Conservation (phyloP, 2,888 invertebrate species). For the Endotricha flammealis region DNA sequence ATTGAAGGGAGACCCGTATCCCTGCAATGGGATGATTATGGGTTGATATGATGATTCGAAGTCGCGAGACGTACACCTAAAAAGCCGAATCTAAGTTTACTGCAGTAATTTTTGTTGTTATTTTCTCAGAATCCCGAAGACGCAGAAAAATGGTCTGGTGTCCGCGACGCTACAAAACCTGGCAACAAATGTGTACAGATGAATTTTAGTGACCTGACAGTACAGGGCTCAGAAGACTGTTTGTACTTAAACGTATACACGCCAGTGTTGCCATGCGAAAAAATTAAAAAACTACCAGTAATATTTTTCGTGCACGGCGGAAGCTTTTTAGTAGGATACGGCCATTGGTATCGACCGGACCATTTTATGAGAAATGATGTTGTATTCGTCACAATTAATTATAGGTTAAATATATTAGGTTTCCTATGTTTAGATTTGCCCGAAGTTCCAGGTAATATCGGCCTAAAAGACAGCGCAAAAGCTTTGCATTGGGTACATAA, state of each 20-base stretch:
- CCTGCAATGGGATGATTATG: no score
- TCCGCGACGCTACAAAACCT: slow-evolving; percentile 56
- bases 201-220: slow-evolving; percentile 50
- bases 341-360: slow-evolving; percentile 65
- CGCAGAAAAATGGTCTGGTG: slow-evolving; percentile 45
- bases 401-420: slow-evolving; percentile 54
- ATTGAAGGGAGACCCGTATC: no score
- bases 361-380: slow-evolving; percentile 52
- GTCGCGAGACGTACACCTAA: no score
- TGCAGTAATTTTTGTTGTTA: neutral
- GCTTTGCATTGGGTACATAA: slow-evolving; percentile 58
- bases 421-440: slow-evolving; percentile 53
- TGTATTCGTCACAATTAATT: slow-evolving; percentile 59
- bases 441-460: slow-evolving; percentile 62
- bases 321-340: slow-evolving; percentile 72
- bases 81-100: neutral
- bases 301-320: slow-evolving; percentile 79
- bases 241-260: slow-evolving; percentile 83
- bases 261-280: slow-evolving; percentile 65
- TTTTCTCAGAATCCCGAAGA: slow-evolving; percentile 52
- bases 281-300: slow-evolving; percentile 59
- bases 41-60: no score
- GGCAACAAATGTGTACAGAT: slow-evolving; percentile 63
- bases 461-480: slow-evolving; percentile 52
- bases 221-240: slow-evolving; percentile 81